These are phyloP conservation scores for Thymelicus lineola DNA, from an alignment of 2,888 invertebrate genomes.

Conservation along the genomic window DNA sequence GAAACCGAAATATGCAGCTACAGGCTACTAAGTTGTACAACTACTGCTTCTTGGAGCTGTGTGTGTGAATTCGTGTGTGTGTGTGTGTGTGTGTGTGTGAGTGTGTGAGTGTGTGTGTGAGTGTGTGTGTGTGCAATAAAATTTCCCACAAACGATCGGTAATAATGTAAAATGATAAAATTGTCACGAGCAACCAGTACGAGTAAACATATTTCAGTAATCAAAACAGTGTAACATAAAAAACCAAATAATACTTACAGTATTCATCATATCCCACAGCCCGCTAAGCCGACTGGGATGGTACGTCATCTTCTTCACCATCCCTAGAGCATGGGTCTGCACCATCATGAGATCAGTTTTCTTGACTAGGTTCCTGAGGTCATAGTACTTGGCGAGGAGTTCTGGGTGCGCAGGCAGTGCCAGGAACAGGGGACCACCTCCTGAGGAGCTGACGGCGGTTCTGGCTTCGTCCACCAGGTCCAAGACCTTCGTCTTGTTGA, in stretches of 20 bases:
- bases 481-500: slow-evolving; percentile 79
- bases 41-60: no score
- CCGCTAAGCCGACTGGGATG: slow-evolving; percentile 91
- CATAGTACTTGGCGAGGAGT: slow-evolving; percentile 88
- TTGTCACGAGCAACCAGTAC: no score
- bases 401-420: slow-evolving; percentile 88
- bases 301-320: slow-evolving; percentile 88
- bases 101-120: no score
- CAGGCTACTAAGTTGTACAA: no score
- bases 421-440: slow-evolving; percentile 83
- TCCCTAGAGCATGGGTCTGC: slow-evolving; percentile 87
- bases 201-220: background rate
- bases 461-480: slow-evolving; percentile 76
- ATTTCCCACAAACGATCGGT: no score
- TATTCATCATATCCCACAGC: slow-evolving; percentile 91
- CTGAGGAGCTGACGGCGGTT: slow-evolving; percentile 73
- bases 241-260: slow-evolving; percentile 75
- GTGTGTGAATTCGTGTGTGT: no score
- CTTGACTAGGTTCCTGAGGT: slow-evolving; percentile 87
- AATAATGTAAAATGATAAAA: no score
- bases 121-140: no score
- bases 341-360: slow-evolving; percentile 88
- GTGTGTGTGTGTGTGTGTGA: no score
- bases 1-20: no score
- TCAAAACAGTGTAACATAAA: background rate